phyloP scores from a whole-genome alignment of 2,797 vertebrate species.

The Aselliscus stoliczkanus region DNA sequence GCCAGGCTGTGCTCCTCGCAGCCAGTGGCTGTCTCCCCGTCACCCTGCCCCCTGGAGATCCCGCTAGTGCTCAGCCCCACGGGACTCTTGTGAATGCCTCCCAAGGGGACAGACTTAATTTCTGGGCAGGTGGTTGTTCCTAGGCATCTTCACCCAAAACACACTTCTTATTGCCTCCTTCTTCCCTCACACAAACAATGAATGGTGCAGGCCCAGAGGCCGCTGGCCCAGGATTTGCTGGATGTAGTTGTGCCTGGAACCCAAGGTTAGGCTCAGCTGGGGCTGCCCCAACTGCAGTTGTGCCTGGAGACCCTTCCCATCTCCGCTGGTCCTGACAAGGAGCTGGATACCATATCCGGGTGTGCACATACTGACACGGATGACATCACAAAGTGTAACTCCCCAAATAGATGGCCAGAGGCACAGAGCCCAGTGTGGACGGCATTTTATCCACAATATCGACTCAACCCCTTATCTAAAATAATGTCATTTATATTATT shows the following conservation, averaged over 20 bases:
- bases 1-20: fast-evolving
- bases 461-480: not conserved
- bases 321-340: not conserved
- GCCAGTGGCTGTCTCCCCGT: not conserved
- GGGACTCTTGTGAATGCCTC: not conserved
- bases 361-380: not conserved
- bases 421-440: not conserved
- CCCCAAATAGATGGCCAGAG: not conserved
- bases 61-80: slow-evolving; percentile 15
- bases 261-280: not conserved
- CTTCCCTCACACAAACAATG: not conserved
- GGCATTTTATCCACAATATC: not conserved
- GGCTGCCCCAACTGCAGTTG: not conserved
- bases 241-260: not conserved
- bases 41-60: not conserved
- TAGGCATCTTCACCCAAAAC: not conserved
- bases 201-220: not conserved
- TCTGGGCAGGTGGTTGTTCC: not conserved
- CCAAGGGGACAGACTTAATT: not conserved
- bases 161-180: not conserved
- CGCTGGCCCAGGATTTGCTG: not conserved
- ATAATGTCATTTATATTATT: not conserved
- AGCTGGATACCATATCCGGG: fast-evolving
- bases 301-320: not conserved
- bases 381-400: not conserved